A percentile compares a stretch with the other conserved stretches of the same genome.
These are phyloP conservation scores for Sphyrna mokarran DNA, from an alignment of 2,113 vertebrate genomes.

Conservation along the genomic window DNA sequence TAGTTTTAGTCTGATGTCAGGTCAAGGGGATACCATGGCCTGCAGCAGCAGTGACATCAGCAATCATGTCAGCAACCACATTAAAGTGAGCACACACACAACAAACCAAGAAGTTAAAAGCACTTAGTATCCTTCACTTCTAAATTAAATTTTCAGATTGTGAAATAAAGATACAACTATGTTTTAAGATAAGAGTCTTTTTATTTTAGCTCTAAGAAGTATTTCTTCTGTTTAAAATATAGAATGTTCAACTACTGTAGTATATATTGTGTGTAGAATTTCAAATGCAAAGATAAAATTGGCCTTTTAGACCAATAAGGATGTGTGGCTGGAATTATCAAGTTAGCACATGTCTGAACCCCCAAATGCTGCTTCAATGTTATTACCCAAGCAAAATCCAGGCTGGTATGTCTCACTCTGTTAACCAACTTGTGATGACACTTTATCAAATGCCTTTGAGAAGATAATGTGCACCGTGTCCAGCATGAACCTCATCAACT, in stretches of 20 bases:
- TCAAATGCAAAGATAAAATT: background rate
- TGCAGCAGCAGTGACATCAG: background rate
- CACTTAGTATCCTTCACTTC: background rate
- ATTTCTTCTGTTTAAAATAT: background rate
- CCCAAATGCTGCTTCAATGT: background rate
- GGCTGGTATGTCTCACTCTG: background rate
- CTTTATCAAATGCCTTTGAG: too few species aligned
- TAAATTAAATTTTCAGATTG: background rate
- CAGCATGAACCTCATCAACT: background rate
- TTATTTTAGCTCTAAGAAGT: too few species aligned
- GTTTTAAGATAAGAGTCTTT: background rate
- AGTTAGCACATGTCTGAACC: background rate
- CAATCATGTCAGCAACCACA: background rate
- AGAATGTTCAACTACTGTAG: background rate
- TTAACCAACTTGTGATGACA: background rate
- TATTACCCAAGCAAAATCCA: background rate
- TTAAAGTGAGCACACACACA: too few species aligned
- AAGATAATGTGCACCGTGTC: background rate
- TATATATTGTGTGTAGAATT: background rate
- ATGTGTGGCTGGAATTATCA: background rate
- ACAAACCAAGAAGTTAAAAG: too few species aligned
- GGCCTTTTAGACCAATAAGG: background rate
- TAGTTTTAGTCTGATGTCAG: background rate
- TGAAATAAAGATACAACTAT: background rate
- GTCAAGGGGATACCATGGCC: background rate